These are phyloP conservation scores for Fragum fragum DNA, from an alignment of 2,888 invertebrate species.

Conservation along the genomic window DNA sequence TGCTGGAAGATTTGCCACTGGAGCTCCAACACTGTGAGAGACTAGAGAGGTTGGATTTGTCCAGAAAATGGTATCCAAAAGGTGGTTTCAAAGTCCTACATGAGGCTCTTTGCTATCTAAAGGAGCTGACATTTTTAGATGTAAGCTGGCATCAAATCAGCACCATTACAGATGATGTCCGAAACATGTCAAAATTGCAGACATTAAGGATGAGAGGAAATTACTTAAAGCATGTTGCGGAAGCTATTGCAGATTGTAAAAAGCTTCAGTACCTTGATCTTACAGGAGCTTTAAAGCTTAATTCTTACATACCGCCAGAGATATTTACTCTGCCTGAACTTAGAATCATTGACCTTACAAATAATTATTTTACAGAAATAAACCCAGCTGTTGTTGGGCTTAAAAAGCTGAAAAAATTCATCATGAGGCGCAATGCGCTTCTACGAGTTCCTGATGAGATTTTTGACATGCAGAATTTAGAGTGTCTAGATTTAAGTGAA, in stretches of 20 bases:
- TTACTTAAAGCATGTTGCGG: conserved; percentile 76
- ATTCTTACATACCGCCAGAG: conserved; percentile 77
- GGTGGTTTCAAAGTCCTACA: conserved; percentile 77
- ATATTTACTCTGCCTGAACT: conserved; percentile 77
- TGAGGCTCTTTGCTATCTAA: conserved; percentile 73
- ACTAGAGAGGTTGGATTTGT: conserved; percentile 78
- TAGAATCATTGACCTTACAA: conserved; percentile 76
- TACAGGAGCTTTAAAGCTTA: conserved; percentile 79
- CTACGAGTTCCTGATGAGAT: conserved; percentile 79
- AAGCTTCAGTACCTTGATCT: conserved; percentile 77
- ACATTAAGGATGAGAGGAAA: conserved; percentile 80
- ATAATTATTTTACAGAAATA: conserved; percentile 82
- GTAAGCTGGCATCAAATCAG: conserved; percentile 82
- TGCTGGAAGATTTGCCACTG: conserved; percentile 73
- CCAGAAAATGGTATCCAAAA: conserved; percentile 82
- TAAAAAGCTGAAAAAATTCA: conserved; percentile 74
- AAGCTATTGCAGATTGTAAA: conserved; percentile 75
- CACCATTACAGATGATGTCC: conserved; percentile 79
- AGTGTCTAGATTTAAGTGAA: conserved; percentile 79
- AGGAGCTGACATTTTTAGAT: conserved; percentile 76
- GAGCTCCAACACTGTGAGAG: conserved; percentile 75
- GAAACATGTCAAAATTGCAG: conserved; percentile 75
- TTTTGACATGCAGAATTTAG: conserved; percentile 76
- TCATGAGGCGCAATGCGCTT: conserved; percentile 80
- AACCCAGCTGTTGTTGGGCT: conserved; percentile 76